phyloP scores from a whole-genome alignment of 2,113 vertebrate genomes.

The Capricornis sumatraensis region DNA sequence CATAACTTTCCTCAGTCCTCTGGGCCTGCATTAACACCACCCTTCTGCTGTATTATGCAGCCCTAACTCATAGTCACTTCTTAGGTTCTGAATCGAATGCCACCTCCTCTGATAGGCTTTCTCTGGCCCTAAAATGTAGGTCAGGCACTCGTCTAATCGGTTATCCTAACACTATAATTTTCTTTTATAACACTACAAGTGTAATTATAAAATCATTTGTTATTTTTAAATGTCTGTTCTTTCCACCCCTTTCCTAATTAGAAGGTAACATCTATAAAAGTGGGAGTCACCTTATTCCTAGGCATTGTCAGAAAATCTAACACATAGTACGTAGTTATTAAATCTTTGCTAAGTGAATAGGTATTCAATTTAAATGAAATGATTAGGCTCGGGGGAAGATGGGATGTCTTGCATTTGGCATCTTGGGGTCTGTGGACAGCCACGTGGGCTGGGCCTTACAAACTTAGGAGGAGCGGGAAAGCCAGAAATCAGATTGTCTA shows the following conservation, averaged over 20 bases:
- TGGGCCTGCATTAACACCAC: neutral
- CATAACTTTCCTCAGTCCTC: neutral
- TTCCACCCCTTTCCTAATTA: neutral
- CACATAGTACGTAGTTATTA: neutral
- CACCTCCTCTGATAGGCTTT: neutral
- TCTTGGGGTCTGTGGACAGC: neutral
- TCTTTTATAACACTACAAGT: neutral
- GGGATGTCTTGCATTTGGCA: neutral
- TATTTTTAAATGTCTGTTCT: neutral
- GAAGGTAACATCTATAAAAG: neutral
- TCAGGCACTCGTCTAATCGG: neutral
- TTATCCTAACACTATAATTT: neutral
- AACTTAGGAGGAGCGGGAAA: neutral
- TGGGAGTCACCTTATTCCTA: neutral
- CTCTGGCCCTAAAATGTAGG: neutral
- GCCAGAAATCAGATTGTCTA: neutral
- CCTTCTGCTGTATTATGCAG: neutral
- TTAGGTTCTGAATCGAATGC: neutral
- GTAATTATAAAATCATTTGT: neutral
- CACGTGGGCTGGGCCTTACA: neutral
- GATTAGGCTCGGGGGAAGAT: rapidly evolving
- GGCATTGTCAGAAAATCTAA: neutral
- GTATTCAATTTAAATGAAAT: neutral
- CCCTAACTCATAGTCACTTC: neutral
- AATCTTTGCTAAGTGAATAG: neutral